Conservation (phyloP, 2,888 invertebrate species). For the Cephus rjabovi region DNA sequence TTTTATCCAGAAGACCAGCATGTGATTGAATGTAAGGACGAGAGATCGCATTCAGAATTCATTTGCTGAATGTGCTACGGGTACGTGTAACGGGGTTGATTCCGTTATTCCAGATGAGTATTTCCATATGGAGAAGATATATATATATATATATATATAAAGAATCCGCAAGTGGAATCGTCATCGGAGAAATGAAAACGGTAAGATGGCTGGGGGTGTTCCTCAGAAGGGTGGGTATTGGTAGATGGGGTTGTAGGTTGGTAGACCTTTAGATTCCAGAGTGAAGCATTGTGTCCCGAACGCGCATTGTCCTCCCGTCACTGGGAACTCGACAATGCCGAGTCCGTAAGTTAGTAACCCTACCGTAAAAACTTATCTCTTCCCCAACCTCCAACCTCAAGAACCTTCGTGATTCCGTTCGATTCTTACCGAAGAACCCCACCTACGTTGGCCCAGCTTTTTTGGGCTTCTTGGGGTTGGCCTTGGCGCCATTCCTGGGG, state of each 20-base stretch:
- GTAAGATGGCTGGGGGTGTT: conserved; percentile 17
- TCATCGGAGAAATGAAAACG: conserved; percentile 2
- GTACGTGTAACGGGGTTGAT: too few relatives aligned
- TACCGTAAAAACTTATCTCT: conserved; percentile 61
- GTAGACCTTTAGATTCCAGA: conserved; percentile 51
- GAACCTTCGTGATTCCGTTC: conserved; percentile 30
- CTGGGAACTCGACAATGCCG: conserved; percentile 56
- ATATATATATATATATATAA: too few relatives aligned
- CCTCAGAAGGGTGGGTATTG: conserved; percentile 8
- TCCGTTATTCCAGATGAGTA: too few relatives aligned
- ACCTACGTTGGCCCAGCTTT: neutral
- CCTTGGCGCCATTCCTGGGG: too few relatives aligned
- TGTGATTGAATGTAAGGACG: too few relatives aligned
- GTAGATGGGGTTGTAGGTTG: conserved; percentile 39
- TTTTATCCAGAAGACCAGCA: too few relatives aligned
- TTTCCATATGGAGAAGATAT: too few relatives aligned
- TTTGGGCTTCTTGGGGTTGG: too few relatives aligned
- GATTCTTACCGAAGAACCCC: conserved; percentile 22
- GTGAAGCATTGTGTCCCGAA: conserved; percentile 57
- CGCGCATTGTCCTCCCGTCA: conserved; percentile 61
- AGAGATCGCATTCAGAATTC: too few relatives aligned
- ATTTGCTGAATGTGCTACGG: too few relatives aligned
- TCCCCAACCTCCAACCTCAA: conserved; percentile 22
- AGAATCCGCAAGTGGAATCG: neutral
- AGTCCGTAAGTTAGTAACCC: conserved; percentile 58